Conservation (phyloP, 2,888 invertebrate genomes). For the Eupeodes luniger region DNA sequence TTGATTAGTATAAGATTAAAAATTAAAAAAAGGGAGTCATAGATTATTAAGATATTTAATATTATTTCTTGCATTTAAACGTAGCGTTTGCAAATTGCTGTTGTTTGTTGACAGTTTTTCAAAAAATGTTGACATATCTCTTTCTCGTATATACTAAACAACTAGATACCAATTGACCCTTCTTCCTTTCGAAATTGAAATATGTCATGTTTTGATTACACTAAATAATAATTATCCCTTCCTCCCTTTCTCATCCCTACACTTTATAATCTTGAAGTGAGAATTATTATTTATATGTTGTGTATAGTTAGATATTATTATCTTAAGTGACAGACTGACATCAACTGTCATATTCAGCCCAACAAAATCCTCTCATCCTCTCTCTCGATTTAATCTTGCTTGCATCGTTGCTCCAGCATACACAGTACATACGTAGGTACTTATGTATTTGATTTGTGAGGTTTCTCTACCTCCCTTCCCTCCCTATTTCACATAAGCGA, state of each 20-base stretch:
- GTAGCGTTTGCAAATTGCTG: too few relatives aligned
- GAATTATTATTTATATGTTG: background rate
- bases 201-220: constrained; percentile 15
- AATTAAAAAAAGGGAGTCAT: too few relatives aligned
- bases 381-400: background rate
- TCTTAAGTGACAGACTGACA: constrained; percentile 34
- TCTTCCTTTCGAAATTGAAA: background rate
- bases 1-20: too few relatives aligned
- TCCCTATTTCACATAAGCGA: background rate
- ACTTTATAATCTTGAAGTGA: background rate
- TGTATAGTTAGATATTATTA: constrained; percentile 3
- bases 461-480: background rate
- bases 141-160: background rate
- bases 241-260: background rate
- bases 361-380: constrained; percentile 9
- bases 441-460: background rate
- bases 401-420: too few relatives aligned
- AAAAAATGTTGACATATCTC: too few relatives aligned
- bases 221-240: constrained; percentile 12
- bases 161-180: background rate
- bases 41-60: too few relatives aligned
- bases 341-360: constrained; percentile 33
- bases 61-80: too few relatives aligned
- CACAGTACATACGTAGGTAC: too few relatives aligned
- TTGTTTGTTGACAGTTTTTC: too few relatives aligned